A percentile compares a stretch with the other conserved stretches of the same genome.
These are phyloP conservation scores for Seriola aureovittata DNA, from an alignment of 2,113 vertebrate genomes.

Conservation along the genomic window DNA sequence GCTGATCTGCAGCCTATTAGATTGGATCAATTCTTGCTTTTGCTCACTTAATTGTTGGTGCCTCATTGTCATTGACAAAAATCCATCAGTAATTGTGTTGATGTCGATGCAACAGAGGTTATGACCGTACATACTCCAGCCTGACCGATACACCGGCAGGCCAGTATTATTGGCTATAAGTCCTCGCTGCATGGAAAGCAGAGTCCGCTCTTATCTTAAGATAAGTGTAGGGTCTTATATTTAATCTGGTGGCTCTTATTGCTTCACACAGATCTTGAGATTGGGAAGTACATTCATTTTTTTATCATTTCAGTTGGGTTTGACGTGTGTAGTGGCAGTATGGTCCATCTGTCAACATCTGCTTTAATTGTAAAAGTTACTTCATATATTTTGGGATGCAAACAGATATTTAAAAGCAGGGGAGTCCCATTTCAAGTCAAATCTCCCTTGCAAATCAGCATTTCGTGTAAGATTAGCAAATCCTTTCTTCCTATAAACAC, in stretches of 20 bases:
- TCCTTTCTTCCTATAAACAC: conserved; percentile 39
- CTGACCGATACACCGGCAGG: not conserved
- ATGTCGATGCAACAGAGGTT: conserved; percentile 28
- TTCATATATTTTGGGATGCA: no score
- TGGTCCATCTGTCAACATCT: not conserved
- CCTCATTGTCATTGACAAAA: conserved; percentile 70
- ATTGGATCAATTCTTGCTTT: conserved; percentile 64
- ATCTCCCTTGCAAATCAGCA: not conserved
- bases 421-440: not conserved
- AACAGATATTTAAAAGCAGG: not conserved
- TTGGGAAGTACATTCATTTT: not conserved
- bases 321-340: not conserved
- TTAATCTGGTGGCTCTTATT: no score
- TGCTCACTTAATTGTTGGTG: conserved; percentile 54
- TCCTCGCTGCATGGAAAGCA: no score
- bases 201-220: not conserved
- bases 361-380: not conserved
- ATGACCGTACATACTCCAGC: conserved; percentile 1
- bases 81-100: conserved; percentile 34
- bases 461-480: not conserved
- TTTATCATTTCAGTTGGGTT: not conserved
- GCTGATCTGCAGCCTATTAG: conserved; percentile 32
- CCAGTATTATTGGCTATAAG: no score
- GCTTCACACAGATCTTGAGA: not conserved
- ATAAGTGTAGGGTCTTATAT: not conserved